Evolutionary conservation across 1,140 invertebrate genomes (phyloP).

Genomic region (Drosophila burlai): DNA sequence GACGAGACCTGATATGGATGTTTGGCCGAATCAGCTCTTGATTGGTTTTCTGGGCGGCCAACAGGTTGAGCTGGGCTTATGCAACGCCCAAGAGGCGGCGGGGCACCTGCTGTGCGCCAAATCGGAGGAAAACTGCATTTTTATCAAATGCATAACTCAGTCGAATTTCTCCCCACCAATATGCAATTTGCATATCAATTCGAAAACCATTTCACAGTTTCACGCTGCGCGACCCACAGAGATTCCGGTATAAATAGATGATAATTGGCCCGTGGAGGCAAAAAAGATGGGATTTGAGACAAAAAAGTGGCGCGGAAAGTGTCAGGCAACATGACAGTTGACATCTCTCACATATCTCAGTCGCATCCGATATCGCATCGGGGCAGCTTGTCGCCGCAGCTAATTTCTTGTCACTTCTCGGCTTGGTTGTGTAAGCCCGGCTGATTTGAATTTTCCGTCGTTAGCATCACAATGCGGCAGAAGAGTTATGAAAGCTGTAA

Average conservation of each 20-base stretch:
- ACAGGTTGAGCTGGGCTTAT: constrained; percentile 21
- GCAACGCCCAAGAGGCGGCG: constrained; percentile 4
- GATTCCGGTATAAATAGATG: constrained; percentile 40
- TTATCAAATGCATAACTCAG: constrained; percentile 37
- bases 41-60: constrained; percentile 49
- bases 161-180: constrained; percentile 40
- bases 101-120: constrained; percentile 35
- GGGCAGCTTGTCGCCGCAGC: constrained; percentile 21
- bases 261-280: constrained; percentile 34
- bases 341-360: constrained; percentile 41
- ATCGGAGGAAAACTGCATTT: constrained; percentile 32
- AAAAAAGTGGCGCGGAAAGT: constrained; percentile 29
- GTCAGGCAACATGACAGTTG: constrained; percentile 48
- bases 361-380: constrained; percentile 10
- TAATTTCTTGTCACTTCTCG: constrained; percentile 54
- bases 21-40: constrained; percentile 26
- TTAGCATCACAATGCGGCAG: constrained; percentile 49
- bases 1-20: constrained; percentile 34
- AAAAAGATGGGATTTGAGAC: not conserved
- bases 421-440: constrained; percentile 30
- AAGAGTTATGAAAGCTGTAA: constrained; percentile 60
- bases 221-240: constrained; percentile 40
- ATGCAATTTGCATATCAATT: constrained; percentile 45
- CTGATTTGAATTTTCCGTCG: constrained; percentile 39
- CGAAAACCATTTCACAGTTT: constrained; percentile 50